Conservation (phyloP, 1,140 invertebrate genomes). For the Drosophila suzukii region DNA sequence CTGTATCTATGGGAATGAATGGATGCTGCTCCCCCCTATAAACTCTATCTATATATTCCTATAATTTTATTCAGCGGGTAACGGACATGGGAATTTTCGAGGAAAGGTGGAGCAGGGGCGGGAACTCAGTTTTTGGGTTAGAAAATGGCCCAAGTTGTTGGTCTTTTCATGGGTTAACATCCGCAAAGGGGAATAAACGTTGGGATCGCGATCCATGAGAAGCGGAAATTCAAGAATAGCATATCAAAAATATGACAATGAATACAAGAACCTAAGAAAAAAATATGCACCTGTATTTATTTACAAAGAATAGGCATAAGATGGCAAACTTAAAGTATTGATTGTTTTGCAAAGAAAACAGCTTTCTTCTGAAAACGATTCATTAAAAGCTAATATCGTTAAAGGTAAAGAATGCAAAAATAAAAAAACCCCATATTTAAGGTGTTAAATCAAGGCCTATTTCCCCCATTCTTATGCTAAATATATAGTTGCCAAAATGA, state of each 20-base stretch:
- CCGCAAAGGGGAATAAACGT: constrained; percentile 6
- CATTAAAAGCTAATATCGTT: neutral
- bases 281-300: neutral
- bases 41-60: neutral
- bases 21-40: neutral
- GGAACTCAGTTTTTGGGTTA: constrained; percentile 33
- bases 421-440: neutral
- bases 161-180: constrained; percentile 25
- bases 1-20: constrained; percentile 4
- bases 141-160: constrained; percentile 26
- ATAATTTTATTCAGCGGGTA: constrained; percentile 5
- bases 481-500: neutral
- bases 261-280: neutral
- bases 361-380: neutral
- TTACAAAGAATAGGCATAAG: neutral
- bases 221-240: constrained; percentile 21
- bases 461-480: constrained; percentile 31
- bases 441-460: neutral
- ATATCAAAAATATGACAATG: neutral
- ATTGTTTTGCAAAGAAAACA: neutral
- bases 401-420: neutral
- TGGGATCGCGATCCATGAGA: constrained; percentile 10
- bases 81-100: constrained; percentile 22
- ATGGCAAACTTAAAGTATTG: neutral
- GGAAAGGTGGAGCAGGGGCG: constrained; percentile 18